Percentiles rank a stretch among this genome's conserved stretches.
These are phyloP conservation scores for Bagarius yarrelli DNA, from an alignment of 2,113 vertebrate species.

Conservation along the genomic window DNA sequence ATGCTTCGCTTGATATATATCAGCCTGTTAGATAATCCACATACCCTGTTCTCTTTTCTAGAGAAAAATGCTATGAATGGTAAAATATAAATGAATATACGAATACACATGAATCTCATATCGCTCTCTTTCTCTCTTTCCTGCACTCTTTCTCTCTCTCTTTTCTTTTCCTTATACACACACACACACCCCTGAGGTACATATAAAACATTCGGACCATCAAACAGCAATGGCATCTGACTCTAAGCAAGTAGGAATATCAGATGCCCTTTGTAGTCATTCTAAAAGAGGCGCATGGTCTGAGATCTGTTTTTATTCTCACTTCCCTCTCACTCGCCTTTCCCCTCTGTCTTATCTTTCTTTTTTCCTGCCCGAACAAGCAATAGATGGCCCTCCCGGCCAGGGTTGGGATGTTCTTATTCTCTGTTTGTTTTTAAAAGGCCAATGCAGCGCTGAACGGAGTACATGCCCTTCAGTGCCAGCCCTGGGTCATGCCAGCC, in stretches of 20 bases:
- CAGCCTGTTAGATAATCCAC: conserved; percentile 48
- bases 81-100: conserved; percentile 42
- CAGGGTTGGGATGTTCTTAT: conserved; percentile 59
- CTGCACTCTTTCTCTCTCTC: neutral
- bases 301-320: conserved; percentile 69
- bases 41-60: conserved; percentile 2
- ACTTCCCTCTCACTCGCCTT: conserved; percentile 67
- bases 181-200: conserved; percentile 34
- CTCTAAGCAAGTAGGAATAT: conserved; percentile 62
- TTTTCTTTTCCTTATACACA: neutral
- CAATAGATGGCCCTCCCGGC: conserved; percentile 66
- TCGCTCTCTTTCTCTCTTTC: neutral
- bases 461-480: conserved; percentile 81
- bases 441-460: conserved; percentile 80
- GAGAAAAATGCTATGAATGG: conserved; percentile 13
- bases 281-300: conserved; percentile 57
- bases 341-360: conserved; percentile 29
- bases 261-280: conserved; percentile 70
- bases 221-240: conserved; percentile 38
- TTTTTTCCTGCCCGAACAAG: conserved; percentile 65
- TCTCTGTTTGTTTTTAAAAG: conserved; percentile 85
- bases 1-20: conserved; percentile 66
- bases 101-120: neutral
- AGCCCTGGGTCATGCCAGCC: conserved; percentile 86
- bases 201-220: conserved; percentile 61